phyloP scores from a whole-genome alignment of 2,113 vertebrate species.

The Paramisgurnus dabryanus region DNA sequence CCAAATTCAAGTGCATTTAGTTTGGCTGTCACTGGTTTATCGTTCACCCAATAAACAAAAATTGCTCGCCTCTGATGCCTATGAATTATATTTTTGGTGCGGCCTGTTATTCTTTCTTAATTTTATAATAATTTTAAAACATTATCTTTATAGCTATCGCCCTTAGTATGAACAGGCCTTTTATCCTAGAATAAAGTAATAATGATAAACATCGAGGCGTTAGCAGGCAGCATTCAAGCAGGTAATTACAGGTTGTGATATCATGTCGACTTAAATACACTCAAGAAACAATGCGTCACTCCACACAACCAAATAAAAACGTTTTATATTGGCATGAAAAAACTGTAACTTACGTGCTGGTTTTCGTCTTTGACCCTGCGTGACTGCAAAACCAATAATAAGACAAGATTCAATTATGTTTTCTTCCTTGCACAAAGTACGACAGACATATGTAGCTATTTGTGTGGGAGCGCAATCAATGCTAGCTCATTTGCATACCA shows the following conservation, averaged over 20 bases:
- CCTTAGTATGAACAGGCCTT: too few species aligned
- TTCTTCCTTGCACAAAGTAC: slow-evolving; percentile 34
- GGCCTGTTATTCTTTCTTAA: too few species aligned
- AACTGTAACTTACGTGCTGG: slow-evolving; percentile 70
- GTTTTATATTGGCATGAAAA: not conserved
- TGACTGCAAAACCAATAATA: slow-evolving; percentile 81
- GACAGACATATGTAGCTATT: slow-evolving; percentile 48
- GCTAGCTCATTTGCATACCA: slow-evolving; percentile 48
- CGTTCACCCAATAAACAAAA: too few species aligned
- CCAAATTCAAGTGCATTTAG: too few species aligned
- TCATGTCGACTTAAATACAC: not conserved
- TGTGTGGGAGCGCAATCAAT: slow-evolving; percentile 49
- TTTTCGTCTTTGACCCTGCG: slow-evolving; percentile 87
- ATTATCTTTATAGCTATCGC: too few species aligned
- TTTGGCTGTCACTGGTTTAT: too few species aligned
- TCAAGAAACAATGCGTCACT: slow-evolving; percentile 4
- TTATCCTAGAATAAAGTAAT: too few species aligned
- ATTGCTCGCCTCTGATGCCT: too few species aligned
- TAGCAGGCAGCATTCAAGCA: not conserved
- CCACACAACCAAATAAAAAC: not conserved
- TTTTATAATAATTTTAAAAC: too few species aligned
- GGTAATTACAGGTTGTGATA: slow-evolving; percentile 9
- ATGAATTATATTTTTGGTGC: too few species aligned
- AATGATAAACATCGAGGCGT: too few species aligned
- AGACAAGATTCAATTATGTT: slow-evolving; percentile 50